These are phyloP conservation scores for Pseudomugil tenellus DNA, from an alignment of 2,797 vertebrate species.

Conservation along the genomic window DNA sequence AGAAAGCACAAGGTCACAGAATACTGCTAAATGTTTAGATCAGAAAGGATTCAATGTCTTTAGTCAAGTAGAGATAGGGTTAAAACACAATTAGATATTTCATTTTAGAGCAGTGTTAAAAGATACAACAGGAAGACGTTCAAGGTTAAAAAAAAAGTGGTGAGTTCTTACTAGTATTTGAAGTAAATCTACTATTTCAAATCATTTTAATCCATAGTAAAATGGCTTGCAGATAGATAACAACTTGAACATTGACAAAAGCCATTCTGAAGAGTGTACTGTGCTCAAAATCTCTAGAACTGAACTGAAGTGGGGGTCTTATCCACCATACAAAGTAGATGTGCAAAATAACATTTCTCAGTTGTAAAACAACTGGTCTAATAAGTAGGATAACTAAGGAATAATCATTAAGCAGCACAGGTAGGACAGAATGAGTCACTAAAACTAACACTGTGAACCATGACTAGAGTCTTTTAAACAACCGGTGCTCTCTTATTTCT, in stretches of 20 bases:
- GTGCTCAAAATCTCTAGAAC: no score
- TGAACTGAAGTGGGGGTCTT: background rate
- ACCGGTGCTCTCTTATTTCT: background rate
- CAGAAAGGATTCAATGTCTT: conserved; percentile 21
- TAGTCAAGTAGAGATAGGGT: conserved; percentile 5
- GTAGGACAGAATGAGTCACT: background rate
- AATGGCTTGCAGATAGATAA: background rate
- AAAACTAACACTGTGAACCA: background rate
- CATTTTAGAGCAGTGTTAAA: background rate
- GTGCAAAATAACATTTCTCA: background rate
- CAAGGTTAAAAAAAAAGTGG: background rate
- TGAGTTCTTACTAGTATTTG: background rate
- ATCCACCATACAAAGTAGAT: background rate
- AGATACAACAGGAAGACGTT: background rate
- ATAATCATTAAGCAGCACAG: background rate
- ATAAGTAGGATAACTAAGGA: background rate
- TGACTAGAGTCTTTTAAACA: background rate
- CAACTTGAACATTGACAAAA: background rate
- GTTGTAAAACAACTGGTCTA: background rate
- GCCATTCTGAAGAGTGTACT: background rate
- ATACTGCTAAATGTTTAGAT: conserved; percentile 15
- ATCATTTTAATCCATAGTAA: background rate
- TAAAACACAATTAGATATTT: background rate
- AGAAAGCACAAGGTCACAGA: conserved; percentile 25
- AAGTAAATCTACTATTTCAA: background rate